These are phyloP conservation scores for Cepaea nemoralis DNA, from an alignment of 1,140 invertebrate genomes.

Conservation along the genomic window DNA sequence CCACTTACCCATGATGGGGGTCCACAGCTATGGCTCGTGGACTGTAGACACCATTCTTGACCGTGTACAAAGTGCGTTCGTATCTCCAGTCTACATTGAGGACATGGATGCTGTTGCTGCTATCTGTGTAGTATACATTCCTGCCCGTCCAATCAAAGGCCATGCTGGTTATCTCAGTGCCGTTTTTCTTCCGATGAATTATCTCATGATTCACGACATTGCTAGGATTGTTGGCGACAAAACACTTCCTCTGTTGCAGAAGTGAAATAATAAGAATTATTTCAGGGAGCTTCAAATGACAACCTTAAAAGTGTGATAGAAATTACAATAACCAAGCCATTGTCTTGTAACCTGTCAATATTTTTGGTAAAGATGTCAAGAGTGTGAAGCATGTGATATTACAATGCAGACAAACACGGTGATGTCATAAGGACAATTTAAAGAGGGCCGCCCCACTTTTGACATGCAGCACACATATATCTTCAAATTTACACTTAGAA, in stretches of 20 bases:
- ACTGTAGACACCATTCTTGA: slow-evolving; percentile 46
- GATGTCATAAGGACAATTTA: no score
- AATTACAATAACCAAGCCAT: no score
- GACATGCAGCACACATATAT: no score
- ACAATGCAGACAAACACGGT: no score
- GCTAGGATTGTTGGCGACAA: slow-evolving; percentile 77
- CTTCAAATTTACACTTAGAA: no score
- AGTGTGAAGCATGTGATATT: no score
- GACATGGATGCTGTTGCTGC: slow-evolving; percentile 78
- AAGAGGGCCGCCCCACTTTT: no score
- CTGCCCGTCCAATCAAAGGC: slow-evolving; percentile 63
- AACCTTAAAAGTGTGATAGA: no score
- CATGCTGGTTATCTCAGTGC: slow-evolving; percentile 51
- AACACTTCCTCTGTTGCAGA: slow-evolving; percentile 46
- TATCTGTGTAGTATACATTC: slow-evolving; percentile 67
- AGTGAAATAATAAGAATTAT: no score
- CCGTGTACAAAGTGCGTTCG: slow-evolving; percentile 50
- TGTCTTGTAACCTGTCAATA: no score
- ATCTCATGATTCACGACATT: slow-evolving; percentile 71
- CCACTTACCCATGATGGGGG: slow-evolving; percentile 63
- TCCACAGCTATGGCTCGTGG: slow-evolving; percentile 59
- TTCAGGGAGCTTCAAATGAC: no score
- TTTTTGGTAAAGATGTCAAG: no score
- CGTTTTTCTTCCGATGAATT: slow-evolving; percentile 70
- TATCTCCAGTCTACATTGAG: slow-evolving; percentile 80